Evolutionary conservation across 2,888 invertebrate genomes (phyloP).

Genomic region (Platynereis dumerilii): DNA sequence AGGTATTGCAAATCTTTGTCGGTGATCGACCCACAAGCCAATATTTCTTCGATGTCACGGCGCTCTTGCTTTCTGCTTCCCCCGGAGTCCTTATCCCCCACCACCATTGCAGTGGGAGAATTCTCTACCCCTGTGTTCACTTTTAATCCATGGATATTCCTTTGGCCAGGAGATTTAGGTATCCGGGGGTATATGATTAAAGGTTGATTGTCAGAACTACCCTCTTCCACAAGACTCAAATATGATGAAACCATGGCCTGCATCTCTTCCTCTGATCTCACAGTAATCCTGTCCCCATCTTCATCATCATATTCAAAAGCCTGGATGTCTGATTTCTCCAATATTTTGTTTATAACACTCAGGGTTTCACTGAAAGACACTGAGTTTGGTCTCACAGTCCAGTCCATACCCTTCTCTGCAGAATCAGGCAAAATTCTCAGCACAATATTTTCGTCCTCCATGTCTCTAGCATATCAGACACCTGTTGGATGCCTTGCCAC

Average conservation of each 20-base stretch:
- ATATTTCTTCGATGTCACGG: conserved; percentile 45
- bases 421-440: too few species aligned
- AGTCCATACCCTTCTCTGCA: too few species aligned
- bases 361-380: too few species aligned
- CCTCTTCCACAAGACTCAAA: conserved; percentile 45
- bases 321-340: not conserved
- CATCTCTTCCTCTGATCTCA: conserved; percentile 60
- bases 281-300: conserved; percentile 60
- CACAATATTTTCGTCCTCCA: too few species aligned
- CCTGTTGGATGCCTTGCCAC: too few species aligned
- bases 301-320: conserved; percentile 50
- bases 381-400: too few species aligned
- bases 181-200: conserved; percentile 54
- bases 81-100: too few species aligned
- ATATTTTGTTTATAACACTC: not conserved
- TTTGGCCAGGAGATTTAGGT: conserved; percentile 54
- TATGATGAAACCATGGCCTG: conserved; percentile 50
- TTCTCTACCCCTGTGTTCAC: too few species aligned
- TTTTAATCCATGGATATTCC: conserved; percentile 54
- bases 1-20: conserved; percentile 48
- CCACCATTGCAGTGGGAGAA: too few species aligned
- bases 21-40: conserved; percentile 49
- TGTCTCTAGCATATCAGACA: too few species aligned
- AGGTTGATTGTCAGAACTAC: not conserved
- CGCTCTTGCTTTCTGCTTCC: conserved; percentile 32